Base-by-base conservation (phyloP, 2,797 vertebrate species). In the Cossypha niveicapilla region DNA sequence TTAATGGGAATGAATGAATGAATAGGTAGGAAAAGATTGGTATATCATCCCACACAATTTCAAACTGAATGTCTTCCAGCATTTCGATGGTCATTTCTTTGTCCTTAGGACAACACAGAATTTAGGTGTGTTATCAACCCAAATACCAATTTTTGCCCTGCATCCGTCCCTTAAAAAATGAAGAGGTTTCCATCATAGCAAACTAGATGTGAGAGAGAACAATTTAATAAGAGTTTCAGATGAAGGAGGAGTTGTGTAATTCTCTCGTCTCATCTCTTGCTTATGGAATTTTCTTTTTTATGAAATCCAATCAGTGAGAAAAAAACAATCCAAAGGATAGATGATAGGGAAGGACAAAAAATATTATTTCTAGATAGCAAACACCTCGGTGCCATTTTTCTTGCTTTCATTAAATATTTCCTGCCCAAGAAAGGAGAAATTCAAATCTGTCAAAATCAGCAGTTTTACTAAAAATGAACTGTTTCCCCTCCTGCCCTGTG, bases 351-450 rank as follows among this genome's bases (percentile, higher is more conserved):
- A 73, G 50, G 22, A 4, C 53, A 86, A 75, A 82, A 75, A 47
- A 9, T 48, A 60, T 47, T 92, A n/a, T 34, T 91, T 94, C 65
- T 79, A 86, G 68, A 79, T 65, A 91, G 37, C 7, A 67, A 88
- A 80, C 56, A 11, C 4, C 15, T 80, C 30, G 12, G 32, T 82
- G 35, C 3, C 37, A 27, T 80, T 92, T 94, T 13, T 90, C 58
- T 87, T 88, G 17, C 37, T 90, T 77, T 86, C 54, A 77, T 70
- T 79, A 63, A 76, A 66, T 86, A 24, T 76, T 80, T 83, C 27
- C 45, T 93, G 24, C 42, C 65, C 57, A 86, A 83, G 65, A 79
- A 74, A 83, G 41, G 34, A 91, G 28, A 80, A 62, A 67, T 41
- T 63, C 37, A 80, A 78, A 77, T 86, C 34, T 81, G 37, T 84